Percentiles rank a stretch among this genome's conserved stretches.
Conservation (phyloP, 2,888 invertebrate genomes). For the Melikaiella ostensackeni region DNA sequence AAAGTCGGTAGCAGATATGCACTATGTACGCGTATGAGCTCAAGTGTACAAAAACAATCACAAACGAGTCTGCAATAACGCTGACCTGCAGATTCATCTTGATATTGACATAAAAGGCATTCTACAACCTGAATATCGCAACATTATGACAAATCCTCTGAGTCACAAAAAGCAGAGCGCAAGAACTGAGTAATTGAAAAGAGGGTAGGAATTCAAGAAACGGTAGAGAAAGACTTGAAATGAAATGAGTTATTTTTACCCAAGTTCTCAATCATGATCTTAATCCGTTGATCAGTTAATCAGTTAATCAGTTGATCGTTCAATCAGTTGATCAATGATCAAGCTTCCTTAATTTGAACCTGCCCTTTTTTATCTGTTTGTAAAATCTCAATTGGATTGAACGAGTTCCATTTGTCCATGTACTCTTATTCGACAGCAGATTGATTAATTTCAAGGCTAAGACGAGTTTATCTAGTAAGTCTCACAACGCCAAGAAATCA, state of each 20-base stretch:
- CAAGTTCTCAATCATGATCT: conserved; percentile 3
- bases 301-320: background rate
- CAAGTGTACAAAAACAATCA: background rate
- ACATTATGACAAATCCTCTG: background rate
- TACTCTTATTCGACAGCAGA: conserved; percentile 33
- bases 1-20: background rate
- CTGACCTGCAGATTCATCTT: background rate
- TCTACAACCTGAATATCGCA: background rate
- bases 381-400: conserved; percentile 36
- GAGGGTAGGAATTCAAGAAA: background rate
- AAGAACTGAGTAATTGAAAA: background rate
- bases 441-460: conserved; percentile 39
- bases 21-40: background rate
- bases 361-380: conserved; percentile 11
- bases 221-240: background rate
- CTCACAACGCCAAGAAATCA: conserved; percentile 27
- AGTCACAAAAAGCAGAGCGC: background rate
- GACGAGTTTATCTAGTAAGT: conserved; percentile 38
- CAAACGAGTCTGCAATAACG: background rate
- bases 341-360: conserved; percentile 34
- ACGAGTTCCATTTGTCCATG: conserved; percentile 27
- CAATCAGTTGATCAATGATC: conserved; percentile 1
- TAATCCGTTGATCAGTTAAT: background rate
- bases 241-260: background rate
- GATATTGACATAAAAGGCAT: background rate